Conservation (phyloP, 2,797 vertebrate species). For the Falco rusticolus region DNA sequence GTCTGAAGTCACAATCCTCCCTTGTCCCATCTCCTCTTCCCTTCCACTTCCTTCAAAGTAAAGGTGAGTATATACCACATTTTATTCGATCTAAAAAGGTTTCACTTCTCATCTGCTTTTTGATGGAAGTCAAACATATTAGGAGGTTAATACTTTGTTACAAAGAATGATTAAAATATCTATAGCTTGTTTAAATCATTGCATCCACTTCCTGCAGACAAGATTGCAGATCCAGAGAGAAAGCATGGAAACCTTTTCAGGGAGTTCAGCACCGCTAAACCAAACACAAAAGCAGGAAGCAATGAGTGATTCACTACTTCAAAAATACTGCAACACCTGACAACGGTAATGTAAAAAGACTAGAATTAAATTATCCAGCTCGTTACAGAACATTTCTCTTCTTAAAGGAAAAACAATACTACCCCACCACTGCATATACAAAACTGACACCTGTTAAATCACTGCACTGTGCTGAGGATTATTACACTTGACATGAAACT, state of each 20-base stretch:
- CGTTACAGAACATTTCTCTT: background rate
- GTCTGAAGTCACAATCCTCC: background rate
- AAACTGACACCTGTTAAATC: background rate
- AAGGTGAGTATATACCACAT: background rate
- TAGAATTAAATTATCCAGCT: background rate
- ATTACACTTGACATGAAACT: background rate
- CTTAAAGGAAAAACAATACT: background rate
- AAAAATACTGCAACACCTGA: background rate
- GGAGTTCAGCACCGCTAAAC: background rate
- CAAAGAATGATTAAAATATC: background rate
- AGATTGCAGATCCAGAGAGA: background rate
- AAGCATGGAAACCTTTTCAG: background rate
- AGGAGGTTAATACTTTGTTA: background rate
- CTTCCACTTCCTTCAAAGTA: background rate
- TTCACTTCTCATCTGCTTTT: background rate
- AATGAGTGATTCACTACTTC: background rate
- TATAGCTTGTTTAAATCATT: background rate
- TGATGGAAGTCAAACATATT: background rate
- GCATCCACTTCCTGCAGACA: background rate
- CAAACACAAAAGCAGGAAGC: background rate
- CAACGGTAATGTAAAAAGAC: background rate
- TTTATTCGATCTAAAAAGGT: background rate
- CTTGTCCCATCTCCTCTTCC: background rate
- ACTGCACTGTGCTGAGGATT: background rate
- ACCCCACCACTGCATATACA: rapidly evolving